A percentile compares a stretch with the other conserved stretches of the same genome.
Conservation (phyloP, 2,113 vertebrate species). For the Tamias sibiricus region DNA sequence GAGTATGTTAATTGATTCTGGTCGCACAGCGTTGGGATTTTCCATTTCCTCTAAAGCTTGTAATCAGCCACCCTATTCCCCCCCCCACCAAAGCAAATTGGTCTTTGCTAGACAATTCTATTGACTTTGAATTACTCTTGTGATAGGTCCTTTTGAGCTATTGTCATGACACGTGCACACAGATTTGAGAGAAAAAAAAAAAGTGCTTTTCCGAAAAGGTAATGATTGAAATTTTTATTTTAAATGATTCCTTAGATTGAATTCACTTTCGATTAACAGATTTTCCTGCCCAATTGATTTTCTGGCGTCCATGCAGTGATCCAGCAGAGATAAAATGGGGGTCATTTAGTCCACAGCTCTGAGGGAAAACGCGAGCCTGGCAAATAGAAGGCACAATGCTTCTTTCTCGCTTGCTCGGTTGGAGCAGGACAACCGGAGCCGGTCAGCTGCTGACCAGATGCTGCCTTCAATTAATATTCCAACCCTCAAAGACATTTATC, state of each 20-base stretch:
- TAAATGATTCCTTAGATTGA: slow-evolving; percentile 83
- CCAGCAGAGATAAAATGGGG: slow-evolving; percentile 80
- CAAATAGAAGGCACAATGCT: slow-evolving; percentile 80
- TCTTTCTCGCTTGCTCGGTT: slow-evolving; percentile 80
- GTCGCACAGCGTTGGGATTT: slow-evolving; percentile 49
- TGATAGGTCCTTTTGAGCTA: slow-evolving; percentile 64
- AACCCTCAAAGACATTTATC: slow-evolving; percentile 88
- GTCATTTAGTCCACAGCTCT: slow-evolving; percentile 68
- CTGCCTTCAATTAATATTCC: slow-evolving; percentile 91
- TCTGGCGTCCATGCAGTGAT: slow-evolving; percentile 76
- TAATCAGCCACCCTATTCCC: slow-evolving; percentile 28
- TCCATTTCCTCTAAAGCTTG: slow-evolving; percentile 59
- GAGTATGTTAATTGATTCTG: slow-evolving; percentile 64
- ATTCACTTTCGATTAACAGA: slow-evolving; percentile 86
- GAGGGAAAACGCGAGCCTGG: slow-evolving; percentile 71
- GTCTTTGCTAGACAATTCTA: slow-evolving; percentile 50
- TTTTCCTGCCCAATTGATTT: slow-evolving; percentile 85
- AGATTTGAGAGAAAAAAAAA: background rate
- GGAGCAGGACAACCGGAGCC: slow-evolving; percentile 83
- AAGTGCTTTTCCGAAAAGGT: slow-evolving; percentile 67
- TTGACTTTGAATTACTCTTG: slow-evolving; percentile 77
- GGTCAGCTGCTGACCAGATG: slow-evolving; percentile 92
- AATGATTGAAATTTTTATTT: slow-evolving; percentile 83
- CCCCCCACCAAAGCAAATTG: slow-evolving; percentile 24
- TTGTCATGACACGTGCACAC: background rate